Evolutionary conservation across 2,797 vertebrate genomes (phyloP).

Genomic region (Molossus alvarezi): DNA sequence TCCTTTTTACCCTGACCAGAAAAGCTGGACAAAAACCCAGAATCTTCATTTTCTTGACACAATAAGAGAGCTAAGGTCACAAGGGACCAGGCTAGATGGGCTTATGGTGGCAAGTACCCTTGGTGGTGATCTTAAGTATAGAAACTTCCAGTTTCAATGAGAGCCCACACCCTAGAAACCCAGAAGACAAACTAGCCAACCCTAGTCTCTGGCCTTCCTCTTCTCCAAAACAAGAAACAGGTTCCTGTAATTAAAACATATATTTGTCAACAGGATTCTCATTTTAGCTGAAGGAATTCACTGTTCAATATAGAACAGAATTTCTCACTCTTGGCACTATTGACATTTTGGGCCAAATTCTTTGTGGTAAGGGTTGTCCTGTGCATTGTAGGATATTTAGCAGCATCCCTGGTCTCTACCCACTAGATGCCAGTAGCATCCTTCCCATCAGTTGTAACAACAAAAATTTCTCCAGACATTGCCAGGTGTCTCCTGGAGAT

Average conservation of each 20-base stretch:
- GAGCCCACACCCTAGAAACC: neutral
- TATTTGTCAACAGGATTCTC: neutral
- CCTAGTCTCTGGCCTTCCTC: neutral
- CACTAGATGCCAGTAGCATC: neutral
- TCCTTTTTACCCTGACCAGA: neutral
- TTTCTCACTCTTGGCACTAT: neutral
- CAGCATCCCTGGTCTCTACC: neutral
- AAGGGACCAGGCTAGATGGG: neutral
- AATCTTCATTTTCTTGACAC: neutral
- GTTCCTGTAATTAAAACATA: neutral
- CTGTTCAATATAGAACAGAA: neutral
- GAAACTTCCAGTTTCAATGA: neutral
- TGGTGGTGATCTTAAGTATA: neutral
- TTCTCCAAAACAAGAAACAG: neutral
- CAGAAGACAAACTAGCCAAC: neutral
- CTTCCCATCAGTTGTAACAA: neutral
- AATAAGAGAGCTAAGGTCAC: neutral
- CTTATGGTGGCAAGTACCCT: neutral
- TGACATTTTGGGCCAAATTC: neutral
- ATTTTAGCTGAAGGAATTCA: constrained; percentile 42
- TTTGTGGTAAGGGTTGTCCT: neutral
- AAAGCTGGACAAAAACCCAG: neutral
- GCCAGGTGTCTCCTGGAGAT: neutral
- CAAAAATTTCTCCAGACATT: constrained; percentile 23
- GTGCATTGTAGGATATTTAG: neutral